A percentile compares a stretch with the other conserved stretches of the same genome.
These are phyloP conservation scores for Enoplosus armatus DNA, from an alignment of 2,797 vertebrate species.

Conservation along the genomic window DNA sequence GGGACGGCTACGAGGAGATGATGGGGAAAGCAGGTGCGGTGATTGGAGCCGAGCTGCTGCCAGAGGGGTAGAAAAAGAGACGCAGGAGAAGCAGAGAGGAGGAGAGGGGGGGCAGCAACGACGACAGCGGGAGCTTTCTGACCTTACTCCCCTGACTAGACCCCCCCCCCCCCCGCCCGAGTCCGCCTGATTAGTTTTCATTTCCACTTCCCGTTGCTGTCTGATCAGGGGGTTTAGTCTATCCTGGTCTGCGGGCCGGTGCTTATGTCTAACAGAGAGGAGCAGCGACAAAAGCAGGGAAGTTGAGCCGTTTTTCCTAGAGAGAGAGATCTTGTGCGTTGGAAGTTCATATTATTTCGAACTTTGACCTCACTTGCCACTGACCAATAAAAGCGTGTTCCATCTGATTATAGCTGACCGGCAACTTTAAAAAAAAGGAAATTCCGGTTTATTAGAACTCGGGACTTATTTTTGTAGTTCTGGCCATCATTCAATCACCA, in stretches of 20 bases:
- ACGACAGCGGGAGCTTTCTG: constrained; percentile 41
- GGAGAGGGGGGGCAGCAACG: constrained; percentile 29
- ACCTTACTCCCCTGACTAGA: constrained; percentile 55
- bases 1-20: constrained; percentile 66
- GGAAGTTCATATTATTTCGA: background rate
- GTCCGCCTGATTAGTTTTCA: constrained; percentile 61
- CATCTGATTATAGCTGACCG: background rate
- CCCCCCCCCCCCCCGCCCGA: no score
- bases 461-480: background rate
- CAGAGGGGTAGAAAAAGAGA: constrained; percentile 61
- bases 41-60: constrained; percentile 54
- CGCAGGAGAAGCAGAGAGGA: background rate
- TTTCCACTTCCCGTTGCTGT: constrained; percentile 57
- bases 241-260: constrained; percentile 28
- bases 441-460: background rate
- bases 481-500: background rate
- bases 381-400: background rate
- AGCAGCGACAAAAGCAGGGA: constrained; percentile 8
- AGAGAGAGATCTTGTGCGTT: background rate
- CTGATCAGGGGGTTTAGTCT: constrained; percentile 56
- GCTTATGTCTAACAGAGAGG: constrained; percentile 45
- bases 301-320: constrained; percentile 11
- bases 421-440: background rate
- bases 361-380: constrained; percentile 1
- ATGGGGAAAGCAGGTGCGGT: constrained; percentile 85